A percentile compares a stretch with the other conserved stretches of the same genome.
Conservation (phyloP, 2,888 invertebrate genomes). For the Tuberolachnus salignus region DNA sequence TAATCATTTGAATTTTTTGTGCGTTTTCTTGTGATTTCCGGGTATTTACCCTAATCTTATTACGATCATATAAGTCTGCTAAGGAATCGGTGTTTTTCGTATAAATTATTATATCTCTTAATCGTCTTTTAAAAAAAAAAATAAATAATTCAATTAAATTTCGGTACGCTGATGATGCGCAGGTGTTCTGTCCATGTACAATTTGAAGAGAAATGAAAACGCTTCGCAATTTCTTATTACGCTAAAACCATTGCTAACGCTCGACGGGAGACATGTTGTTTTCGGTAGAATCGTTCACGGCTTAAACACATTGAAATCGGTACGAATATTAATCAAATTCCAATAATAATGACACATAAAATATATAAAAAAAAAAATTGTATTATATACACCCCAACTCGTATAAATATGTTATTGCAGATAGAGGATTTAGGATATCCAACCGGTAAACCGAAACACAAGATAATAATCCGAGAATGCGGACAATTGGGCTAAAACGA, state of each 20-base stretch:
- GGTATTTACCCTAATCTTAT: too few species aligned
- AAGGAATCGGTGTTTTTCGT: too few species aligned
- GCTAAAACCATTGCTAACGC: conserved; percentile 13
- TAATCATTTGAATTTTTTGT: too few species aligned
- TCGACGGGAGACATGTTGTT: conserved; percentile 29
- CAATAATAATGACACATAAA: neutral
- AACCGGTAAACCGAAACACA: conserved; percentile 36
- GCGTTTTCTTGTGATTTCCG: too few species aligned
- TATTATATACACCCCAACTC: neutral
- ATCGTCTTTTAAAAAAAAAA: too few species aligned
- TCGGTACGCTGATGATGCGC: too few species aligned
- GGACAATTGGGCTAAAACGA: neutral
- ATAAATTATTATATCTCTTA: too few species aligned
- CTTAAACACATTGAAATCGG: conserved; percentile 3
- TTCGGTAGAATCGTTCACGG: conserved; percentile 29
- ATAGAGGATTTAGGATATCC: conserved; percentile 19
- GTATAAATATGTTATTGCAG: neutral
- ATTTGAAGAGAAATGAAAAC: conserved; percentile 22
- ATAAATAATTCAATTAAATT: too few species aligned
- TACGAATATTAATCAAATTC: neutral
- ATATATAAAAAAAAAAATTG: neutral
- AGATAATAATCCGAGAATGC: conserved; percentile 26
- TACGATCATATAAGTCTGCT: too few species aligned
- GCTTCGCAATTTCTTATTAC: conserved; percentile 44
- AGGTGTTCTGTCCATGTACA: conserved; percentile 46